Evolutionary conservation across 2,113 vertebrate genomes (phyloP).

Genomic region (Paraplagusia blochii): DNA sequence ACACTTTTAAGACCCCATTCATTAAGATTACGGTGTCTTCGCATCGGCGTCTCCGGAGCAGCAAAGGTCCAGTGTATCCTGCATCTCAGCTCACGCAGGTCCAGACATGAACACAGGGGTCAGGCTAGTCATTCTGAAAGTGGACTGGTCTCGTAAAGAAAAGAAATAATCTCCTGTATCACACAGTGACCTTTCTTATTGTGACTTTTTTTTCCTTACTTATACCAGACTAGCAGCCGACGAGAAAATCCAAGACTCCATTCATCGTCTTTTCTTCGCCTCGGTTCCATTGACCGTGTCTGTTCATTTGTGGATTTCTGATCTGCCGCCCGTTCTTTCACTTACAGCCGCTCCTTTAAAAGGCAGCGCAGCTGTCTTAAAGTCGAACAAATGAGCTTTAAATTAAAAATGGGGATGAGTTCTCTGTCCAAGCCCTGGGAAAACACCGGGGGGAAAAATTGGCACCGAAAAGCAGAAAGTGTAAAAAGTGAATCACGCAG

Average conservation of each 20-base stretch:
- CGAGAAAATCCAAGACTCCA: conserved; percentile 22
- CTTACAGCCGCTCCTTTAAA: not conserved
- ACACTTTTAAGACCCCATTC: no score
- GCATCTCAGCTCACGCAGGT: no score
- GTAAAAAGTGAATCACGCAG: not conserved
- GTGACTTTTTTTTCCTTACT: conserved; percentile 43
- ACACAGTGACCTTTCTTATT: conserved; percentile 37
- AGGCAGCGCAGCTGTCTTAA: not conserved
- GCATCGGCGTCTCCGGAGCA: no score
- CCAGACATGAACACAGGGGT: conserved; percentile 36
- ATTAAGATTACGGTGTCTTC: no score
- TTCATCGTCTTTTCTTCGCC: conserved; percentile 22
- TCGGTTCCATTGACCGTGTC: conserved; percentile 25
- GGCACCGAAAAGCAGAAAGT: not conserved
- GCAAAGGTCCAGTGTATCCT: no score
- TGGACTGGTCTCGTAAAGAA: conserved; percentile 33
- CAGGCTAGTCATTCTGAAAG: conserved; percentile 38
- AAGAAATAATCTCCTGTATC: conserved; percentile 50
- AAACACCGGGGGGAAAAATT: not conserved
- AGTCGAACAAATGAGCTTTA: conserved; percentile 1
- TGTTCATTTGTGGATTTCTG: conserved; percentile 13
- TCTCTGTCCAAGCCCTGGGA: not conserved
- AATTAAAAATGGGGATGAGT: not conserved
- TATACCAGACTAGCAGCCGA: conserved; percentile 38
- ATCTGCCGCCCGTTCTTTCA: conserved; percentile 1